Percentiles rank a stretch among this genome's conserved stretches.
Evolutionary conservation across 2,888 invertebrate species (phyloP).

Genomic region (Microctonus brassicae): DNA sequence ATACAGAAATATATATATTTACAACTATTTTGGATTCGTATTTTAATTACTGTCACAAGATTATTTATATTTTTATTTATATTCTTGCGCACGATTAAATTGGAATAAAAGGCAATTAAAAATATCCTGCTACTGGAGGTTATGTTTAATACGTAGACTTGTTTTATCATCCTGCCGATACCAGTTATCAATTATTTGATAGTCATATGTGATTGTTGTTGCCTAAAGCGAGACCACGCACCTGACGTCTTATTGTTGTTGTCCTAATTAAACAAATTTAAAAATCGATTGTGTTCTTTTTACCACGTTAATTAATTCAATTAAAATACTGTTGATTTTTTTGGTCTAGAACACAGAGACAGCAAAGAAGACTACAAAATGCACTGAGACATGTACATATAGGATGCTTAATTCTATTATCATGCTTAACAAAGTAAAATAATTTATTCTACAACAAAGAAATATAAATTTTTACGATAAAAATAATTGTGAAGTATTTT

Average conservation of each 20-base stretch:
- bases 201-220: slow-evolving; percentile 69
- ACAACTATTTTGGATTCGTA: slow-evolving; percentile 33
- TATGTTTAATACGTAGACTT: background rate
- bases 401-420: background rate
- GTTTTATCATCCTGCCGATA: background rate
- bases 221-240: slow-evolving; percentile 64
- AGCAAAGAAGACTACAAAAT: background rate
- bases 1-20: slow-evolving; percentile 41
- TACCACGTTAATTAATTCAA: background rate
- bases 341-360: background rate
- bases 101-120: slow-evolving; percentile 7
- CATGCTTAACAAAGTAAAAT: background rate
- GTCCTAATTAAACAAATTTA: slow-evolving; percentile 62
- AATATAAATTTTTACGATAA: background rate
- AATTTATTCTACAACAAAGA: background rate
- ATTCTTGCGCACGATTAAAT: background rate
- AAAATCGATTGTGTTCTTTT: slow-evolving; percentile 39
- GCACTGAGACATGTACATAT: background rate
- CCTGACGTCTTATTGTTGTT: slow-evolving; percentile 57
- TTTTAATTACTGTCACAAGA: background rate
- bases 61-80: background rate
- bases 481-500: too few species aligned
- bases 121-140: background rate
- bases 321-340: background rate
- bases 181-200: slow-evolving; percentile 48